phyloP scores from a whole-genome alignment of 2,888 invertebrate genomes.

The Arge pagana region DNA sequence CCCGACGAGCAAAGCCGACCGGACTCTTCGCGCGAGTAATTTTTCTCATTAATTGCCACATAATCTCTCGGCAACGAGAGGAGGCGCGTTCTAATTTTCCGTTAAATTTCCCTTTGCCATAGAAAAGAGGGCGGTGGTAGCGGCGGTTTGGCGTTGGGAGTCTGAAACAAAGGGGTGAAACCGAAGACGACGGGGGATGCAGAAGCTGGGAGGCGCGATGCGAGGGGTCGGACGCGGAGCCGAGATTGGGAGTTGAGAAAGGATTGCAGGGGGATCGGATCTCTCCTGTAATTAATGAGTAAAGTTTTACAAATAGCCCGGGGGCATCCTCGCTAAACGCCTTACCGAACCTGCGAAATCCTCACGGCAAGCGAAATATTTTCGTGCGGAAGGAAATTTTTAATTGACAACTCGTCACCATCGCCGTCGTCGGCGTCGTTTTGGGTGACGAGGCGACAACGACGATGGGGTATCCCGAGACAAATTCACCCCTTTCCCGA shows the following conservation, averaged over 20 bases:
- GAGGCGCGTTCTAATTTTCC: slow-evolving; percentile 44
- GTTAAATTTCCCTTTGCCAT: slow-evolving; percentile 43
- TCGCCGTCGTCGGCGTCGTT: too few species aligned
- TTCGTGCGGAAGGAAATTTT: slow-evolving; percentile 35
- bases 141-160: too few species aligned
- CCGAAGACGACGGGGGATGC: slow-evolving; percentile 24
- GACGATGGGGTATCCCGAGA: too few species aligned
- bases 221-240: slow-evolving; percentile 2
- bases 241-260: slow-evolving; percentile 32
- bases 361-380: slow-evolving; percentile 41
- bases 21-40: slow-evolving; percentile 20
- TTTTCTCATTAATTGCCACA: slow-evolving; percentile 41
- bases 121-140: slow-evolving; percentile 1
- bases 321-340: slow-evolving; percentile 43
- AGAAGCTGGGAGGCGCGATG: slow-evolving; percentile 29
- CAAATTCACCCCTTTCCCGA: too few species aligned
- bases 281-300: slow-evolving; percentile 53
- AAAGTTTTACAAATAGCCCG: slow-evolving; percentile 52
- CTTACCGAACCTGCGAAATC: slow-evolving; percentile 29
- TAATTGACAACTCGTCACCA: slow-evolving; percentile 37
- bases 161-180: slow-evolving; percentile 43
- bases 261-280: slow-evolving; percentile 42
- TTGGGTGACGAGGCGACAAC: too few species aligned
- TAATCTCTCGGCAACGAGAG: slow-evolving; percentile 36
- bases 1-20: slow-evolving; percentile 13